A percentile compares a stretch with the other conserved stretches of the same genome.
Conservation (phyloP, 1,140 invertebrate genomes). For the Pogonomyrmex barbatus region DNA sequence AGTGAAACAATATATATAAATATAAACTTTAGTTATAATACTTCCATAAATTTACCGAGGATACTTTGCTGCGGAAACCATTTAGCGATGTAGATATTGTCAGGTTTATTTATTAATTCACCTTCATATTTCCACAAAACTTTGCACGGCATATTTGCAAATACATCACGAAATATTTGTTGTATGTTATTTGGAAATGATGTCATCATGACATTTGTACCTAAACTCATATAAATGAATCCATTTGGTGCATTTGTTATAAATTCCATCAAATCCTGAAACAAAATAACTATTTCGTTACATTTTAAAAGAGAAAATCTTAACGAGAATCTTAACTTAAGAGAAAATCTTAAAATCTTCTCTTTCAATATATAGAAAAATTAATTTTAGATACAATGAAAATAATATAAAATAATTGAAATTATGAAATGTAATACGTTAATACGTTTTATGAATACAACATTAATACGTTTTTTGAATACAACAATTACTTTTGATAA, state of each 20-base stretch:
- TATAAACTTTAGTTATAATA: too few relatives aligned
- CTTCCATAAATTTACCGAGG: constrained; percentile 71
- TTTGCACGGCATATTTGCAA: constrained; percentile 79
- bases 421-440: background rate
- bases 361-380: too few relatives aligned
- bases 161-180: constrained; percentile 85
- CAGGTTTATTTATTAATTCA: constrained; percentile 30
- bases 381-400: too few relatives aligned
- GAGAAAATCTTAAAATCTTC: too few relatives aligned
- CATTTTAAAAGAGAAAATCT: too few relatives aligned
- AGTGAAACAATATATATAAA: background rate
- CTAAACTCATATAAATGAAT: constrained; percentile 88
- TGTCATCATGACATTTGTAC: constrained; percentile 82
- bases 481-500: constrained; percentile 76
- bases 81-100: constrained; percentile 79
- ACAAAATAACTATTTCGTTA: constrained; percentile 17
- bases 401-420: background rate
- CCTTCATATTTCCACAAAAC: constrained; percentile 77
- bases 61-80: constrained; percentile 84
- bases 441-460: constrained; percentile 17
- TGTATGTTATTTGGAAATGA: constrained; percentile 70
- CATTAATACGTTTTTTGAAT: constrained; percentile 4
- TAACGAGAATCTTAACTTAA: too few relatives aligned
- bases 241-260: constrained; percentile 85
- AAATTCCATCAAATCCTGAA: constrained; percentile 83